Evolutionary conservation across 2,888 invertebrate species (phyloP).

Genomic region (Cotesia congregata): DNA sequence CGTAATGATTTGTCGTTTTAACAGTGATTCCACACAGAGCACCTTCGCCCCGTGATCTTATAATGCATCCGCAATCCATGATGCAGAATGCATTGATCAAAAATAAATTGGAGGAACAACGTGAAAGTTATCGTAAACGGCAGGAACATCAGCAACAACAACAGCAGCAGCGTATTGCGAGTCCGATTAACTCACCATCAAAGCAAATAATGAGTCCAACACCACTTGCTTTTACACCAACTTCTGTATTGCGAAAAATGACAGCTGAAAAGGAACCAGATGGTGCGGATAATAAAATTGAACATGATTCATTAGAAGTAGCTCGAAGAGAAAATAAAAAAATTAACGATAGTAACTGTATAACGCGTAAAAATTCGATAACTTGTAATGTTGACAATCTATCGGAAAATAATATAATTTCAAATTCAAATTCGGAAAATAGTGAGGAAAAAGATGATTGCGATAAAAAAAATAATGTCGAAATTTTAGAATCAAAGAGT

Average conservation of each 20-base stretch:
- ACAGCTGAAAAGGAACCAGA: constrained; percentile 89
- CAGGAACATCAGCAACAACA: constrained; percentile 75
- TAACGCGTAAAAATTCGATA: constrained; percentile 38
- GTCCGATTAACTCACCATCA: constrained; percentile 67
- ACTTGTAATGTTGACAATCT: constrained; percentile 10
- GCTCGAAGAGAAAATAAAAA: constrained; percentile 7
- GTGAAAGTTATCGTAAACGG: constrained; percentile 85
- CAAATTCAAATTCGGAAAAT: constrained; percentile 19
- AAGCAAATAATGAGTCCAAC: constrained; percentile 76
- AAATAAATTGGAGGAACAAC: constrained; percentile 90
- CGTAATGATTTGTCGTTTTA: constrained; percentile 49
- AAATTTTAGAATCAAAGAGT: neutral
- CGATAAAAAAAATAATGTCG: constrained; percentile 43
- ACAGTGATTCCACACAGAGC: constrained; percentile 80
- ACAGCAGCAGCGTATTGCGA: constrained; percentile 58
- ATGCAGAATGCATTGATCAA: constrained; percentile 90
- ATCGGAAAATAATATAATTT: neutral
- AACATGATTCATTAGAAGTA: constrained; percentile 41
- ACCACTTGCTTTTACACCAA: constrained; percentile 91
- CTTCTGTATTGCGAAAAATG: constrained; percentile 94
- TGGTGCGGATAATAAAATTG: constrained; percentile 66
- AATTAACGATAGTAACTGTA: constrained; percentile 36
- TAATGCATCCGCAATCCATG: constrained; percentile 87
- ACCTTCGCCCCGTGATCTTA: constrained; percentile 87
- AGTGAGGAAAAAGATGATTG: constrained; percentile 26